Evolutionary conservation across 1,140 invertebrate genomes (phyloP), one percentile per base, ranked within the genome.

Genomic region (Acromyrmex charruanus): DNA sequence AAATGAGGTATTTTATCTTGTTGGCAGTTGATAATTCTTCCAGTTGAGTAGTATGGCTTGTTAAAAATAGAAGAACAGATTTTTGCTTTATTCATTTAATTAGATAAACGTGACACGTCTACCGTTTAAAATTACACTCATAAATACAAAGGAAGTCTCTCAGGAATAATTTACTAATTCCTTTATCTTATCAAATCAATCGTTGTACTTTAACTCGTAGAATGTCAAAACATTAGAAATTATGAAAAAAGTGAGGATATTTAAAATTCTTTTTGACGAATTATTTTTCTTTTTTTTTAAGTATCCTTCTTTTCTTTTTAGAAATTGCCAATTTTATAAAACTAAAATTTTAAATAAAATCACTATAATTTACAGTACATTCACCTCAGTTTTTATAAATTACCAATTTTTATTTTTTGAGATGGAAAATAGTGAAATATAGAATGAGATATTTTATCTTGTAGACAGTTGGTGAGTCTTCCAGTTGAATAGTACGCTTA

Each of bases 1-100:
- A 44, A 12, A 25, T 14, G 16, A 16, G 28, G 14, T 14, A 31
- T 14, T 6, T 28, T 12, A 7, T 14, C 10, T 28, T 12, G 7
- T 12, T 14, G 16, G 49, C 31, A 2, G 21, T 44, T 77, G 74
- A 75, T 53, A 14, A 28, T 59, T 77, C 14, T 14, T 51, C 18
- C 12, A 44, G 10, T 6, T 51, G 35, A 35, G 35, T 55, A 55
- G n/a, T 18, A n/a, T 0, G 21, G 3, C 21, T 71, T 16, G 21
- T 84, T 63, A 84, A 84, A 74, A 84, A 84, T 61, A 14, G 6
- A 75, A 35, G 39, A 44, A 44, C 39, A 44, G 9, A 44, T 44
- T 44, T 44, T 44, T 44, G 39, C 9, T 44, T 44, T 44, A 44
- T 44, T 44, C 39, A 44, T 44, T 44, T 44, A 44, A 44, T 12